These are phyloP conservation scores for Muscina levida DNA, from an alignment of 2,888 invertebrate genomes.

Conservation along the genomic window DNA sequence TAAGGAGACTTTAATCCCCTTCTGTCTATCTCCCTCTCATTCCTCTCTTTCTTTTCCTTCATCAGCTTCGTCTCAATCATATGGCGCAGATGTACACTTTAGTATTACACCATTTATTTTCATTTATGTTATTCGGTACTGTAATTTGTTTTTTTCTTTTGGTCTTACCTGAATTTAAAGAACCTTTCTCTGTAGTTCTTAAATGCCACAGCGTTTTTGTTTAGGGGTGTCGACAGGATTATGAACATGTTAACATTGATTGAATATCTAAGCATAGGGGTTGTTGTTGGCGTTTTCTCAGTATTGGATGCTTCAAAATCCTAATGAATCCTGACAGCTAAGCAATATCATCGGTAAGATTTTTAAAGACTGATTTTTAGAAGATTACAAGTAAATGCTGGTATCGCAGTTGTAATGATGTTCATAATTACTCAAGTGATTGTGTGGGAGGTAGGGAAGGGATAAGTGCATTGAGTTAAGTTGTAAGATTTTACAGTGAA, in stretches of 20 bases:
- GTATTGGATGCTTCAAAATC: background rate
- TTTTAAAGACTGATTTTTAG: background rate
- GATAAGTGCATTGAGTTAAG: no score
- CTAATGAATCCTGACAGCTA: constrained; percentile 16
- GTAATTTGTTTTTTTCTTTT: constrained; percentile 16
- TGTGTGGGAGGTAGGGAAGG: no score
- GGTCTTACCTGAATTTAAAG: constrained; percentile 45
- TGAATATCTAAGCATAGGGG: constrained; percentile 27
- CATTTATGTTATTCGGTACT: background rate
- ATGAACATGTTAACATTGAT: constrained; percentile 59
- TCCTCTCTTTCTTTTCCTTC: no score
- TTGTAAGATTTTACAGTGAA: no score
- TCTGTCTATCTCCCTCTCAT: no score
- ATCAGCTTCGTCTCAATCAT: background rate
- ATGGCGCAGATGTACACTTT: constrained; percentile 22
- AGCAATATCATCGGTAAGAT: constrained; percentile 8
- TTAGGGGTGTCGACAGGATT: constrained; percentile 56
- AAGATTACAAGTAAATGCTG: no score
- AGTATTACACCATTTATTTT: constrained; percentile 31
- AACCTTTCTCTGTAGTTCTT: background rate
- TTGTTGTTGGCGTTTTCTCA: background rate
- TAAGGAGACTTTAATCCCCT: no score
- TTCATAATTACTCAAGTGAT: no score
- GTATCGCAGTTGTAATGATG: no score
- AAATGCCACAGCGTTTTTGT: background rate